Evolutionary conservation across 2,888 invertebrate genomes (phyloP).

Genomic region (Morinoia aosen): DNA sequence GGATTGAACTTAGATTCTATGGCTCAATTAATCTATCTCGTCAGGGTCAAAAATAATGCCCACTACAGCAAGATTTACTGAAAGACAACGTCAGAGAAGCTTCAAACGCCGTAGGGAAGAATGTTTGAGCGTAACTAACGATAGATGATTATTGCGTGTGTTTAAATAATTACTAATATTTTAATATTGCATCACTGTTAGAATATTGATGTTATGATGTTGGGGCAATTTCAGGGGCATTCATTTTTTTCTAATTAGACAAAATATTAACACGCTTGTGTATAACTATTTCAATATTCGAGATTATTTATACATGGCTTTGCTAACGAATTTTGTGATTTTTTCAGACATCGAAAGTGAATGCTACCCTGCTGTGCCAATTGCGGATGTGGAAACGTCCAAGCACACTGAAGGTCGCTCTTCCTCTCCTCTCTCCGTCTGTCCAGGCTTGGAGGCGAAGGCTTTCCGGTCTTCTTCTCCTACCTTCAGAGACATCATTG

Average conservation of each 20-base stretch:
- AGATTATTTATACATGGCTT: background rate
- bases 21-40: too few species aligned
- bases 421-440: background rate
- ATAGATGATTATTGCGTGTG: too few species aligned
- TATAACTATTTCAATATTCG: background rate
- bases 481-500: slow-evolving; percentile 34
- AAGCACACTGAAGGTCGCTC: slow-evolving; percentile 23
- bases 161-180: too few species aligned
- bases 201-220: background rate
- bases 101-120: too few species aligned
- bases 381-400: slow-evolving; percentile 61
- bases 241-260: background rate
- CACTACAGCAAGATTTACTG: too few species aligned
- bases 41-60: too few species aligned
- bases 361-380: slow-evolving; percentile 65
- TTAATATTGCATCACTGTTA: background rate
- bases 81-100: too few species aligned
- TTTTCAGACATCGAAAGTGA: slow-evolving; percentile 64
- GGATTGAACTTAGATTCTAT: too few species aligned
- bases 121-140: too few species aligned
- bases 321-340: background rate
- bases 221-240: background rate
- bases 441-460: background rate
- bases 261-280: background rate
- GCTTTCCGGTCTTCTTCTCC: background rate